Base-by-base conservation (phyloP, 2,797 vertebrate genomes). In the Hyperoplus immaculatus region DNA sequence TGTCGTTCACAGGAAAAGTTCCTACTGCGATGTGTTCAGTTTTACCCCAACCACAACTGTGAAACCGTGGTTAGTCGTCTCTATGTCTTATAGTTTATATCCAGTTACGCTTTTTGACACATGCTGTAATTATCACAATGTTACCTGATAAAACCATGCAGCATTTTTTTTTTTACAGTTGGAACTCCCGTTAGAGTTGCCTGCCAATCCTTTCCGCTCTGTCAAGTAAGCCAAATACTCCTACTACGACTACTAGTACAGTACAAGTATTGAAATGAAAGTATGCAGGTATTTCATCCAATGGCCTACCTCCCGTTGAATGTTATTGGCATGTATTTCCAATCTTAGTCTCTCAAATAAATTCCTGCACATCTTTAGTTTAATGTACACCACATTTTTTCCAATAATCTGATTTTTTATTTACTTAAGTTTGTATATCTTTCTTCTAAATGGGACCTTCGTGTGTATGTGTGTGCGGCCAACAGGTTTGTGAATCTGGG, bases 401-500 rank as follows among this genome's bases (percentile, higher is more conserved):
- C 29, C 29, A 29, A 29, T 29, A 29, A 29, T 29, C 45, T 14
- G 8, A 42, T 38, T 11, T 38, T 65, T 15, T 68, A 38, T 61
- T 43, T 70, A 13, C 57, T 16, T 21, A 6, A 59, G 14, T 21
- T 15, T 60, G 18, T 50, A 57, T 71, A 4, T 74, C 5, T 46
- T n/a, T 39, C 49, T 1, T 6, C 13, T 46, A 39, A 55, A 38
- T 55, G 58, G 18, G 45, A 47, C 50, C 14, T 62, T 10, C 36
- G n/a, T 57, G 16, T 57, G 9, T 72, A 29, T 63, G 12, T 70
- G 8, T 69, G 11, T 50, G 15, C 58, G 50, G 62, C 36, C 13
- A 41, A 73, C 86, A 99, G 98, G 80, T 96, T 98, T 88, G 93
- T 96, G 63, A 96, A 97, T 90, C 95, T 99, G 80, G 97, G 97